Evolutionary conservation across 2,888 invertebrate species (phyloP), one percentile per base, ranked within the genome.

Genomic region (Tinea semifulvella): DNA sequence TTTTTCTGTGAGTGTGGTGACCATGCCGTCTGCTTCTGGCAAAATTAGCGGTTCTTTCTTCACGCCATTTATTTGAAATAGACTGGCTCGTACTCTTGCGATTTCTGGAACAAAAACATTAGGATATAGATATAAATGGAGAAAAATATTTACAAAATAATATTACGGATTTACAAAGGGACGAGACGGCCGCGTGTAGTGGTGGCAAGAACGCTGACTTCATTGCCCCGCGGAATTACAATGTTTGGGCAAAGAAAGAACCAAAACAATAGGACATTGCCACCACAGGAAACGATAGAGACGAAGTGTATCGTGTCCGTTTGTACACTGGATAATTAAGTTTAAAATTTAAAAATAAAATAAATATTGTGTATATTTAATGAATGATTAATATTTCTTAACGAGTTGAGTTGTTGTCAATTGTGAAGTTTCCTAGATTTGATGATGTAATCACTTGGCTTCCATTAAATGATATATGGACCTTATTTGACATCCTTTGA

Each of bases 51-150:
- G 94, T 72, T 97, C 96, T 74, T 95, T 95, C 77, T 94, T 94
- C 53, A 92, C 92, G 61, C 97, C 98, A 86, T 96, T 96, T 84
- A 98, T 96, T 88, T 98, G 98, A 86, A 99, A 99, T 77, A 99
- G 86, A 74, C 94, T 94, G 60, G 97, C 93, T 70, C 98, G 90
- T 50, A 98, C 98, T 87, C 94, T 94, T 70, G 95, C 94, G 68
- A 99, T 99, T 89, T 98, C 97, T 98, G 90, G 47, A 90, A 90
- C 63, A 59, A 74, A 67, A 72, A 90, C 89, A n/a, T n/a, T n/a
- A n/a, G n/a, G n/a, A n/a, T n/a, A n/a, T n/a, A n/a, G n/a, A n/a
- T n/a, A n/a, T n/a, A n/a, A n/a, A n/a, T 63, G 59, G 74, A 68
- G 72, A 61, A 54, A 57, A 62, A 56, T 14, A 51, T 38, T 14